These are phyloP conservation scores for Centropristis striata DNA, from an alignment of 2,113 vertebrate genomes.

Conservation along the genomic window DNA sequence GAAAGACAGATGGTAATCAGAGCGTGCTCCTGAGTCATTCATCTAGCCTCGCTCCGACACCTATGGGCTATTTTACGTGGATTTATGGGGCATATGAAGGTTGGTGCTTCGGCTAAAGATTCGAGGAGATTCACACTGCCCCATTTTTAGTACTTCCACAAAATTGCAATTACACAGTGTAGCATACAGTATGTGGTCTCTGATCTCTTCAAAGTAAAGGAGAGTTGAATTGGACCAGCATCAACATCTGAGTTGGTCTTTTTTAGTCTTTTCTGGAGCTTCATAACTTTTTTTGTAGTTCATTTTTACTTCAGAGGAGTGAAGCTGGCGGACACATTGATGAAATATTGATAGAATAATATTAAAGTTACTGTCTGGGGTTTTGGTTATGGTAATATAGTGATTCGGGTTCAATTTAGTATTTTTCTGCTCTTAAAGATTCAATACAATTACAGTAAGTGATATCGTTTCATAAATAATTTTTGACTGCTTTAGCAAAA, in stretches of 20 bases:
- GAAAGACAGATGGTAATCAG: slow-evolving; percentile 76
- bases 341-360: slow-evolving; percentile 49
- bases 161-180: slow-evolving; percentile 69
- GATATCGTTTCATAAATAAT: not conserved
- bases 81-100: slow-evolving; percentile 72
- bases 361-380: slow-evolving; percentile 11
- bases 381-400: slow-evolving; percentile 10
- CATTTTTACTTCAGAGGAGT: slow-evolving; percentile 34
- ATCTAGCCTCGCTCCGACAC: slow-evolving; percentile 57
- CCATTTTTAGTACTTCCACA: slow-evolving; percentile 59
- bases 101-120: slow-evolving; percentile 61
- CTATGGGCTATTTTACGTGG: slow-evolving; percentile 54
- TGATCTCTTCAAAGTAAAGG: slow-evolving; percentile 68
- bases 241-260: slow-evolving; percentile 38
- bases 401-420: not conserved
- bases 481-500: not conserved
- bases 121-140: slow-evolving; percentile 59
- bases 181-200: slow-evolving; percentile 47
- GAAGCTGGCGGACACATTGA: slow-evolving; percentile 18
- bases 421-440: slow-evolving; percentile 14
- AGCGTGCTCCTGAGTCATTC: slow-evolving; percentile 62
- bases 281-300: slow-evolving; percentile 23
- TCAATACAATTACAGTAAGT: slow-evolving; percentile 13
- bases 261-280: slow-evolving; percentile 14
- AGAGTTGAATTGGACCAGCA: slow-evolving; percentile 37